Percentiles rank a stretch among this genome's conserved stretches.
Evolutionary conservation across 2,113 vertebrate genomes (phyloP).

Genomic region (Triplophysa rosa): DNA sequence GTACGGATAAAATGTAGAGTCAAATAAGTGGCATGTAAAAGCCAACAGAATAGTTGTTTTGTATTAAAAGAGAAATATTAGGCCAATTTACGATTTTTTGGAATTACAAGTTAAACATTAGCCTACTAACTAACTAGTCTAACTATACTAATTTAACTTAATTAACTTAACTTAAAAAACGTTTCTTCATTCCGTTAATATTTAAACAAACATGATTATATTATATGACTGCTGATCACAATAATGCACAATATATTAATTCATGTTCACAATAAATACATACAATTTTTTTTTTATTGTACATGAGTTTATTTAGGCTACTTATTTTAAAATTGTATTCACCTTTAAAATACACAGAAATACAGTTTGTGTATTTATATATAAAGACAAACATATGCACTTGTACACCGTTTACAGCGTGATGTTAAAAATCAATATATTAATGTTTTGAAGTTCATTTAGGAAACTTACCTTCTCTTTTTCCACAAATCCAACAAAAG

Average conservation of each 20-base stretch:
- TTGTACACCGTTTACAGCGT: background rate
- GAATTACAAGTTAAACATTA: background rate
- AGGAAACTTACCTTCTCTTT: constrained; percentile 89
- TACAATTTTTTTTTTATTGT: background rate
- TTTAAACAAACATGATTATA: background rate
- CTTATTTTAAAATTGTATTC: background rate
- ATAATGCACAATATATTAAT: background rate
- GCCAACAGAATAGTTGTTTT: no score
- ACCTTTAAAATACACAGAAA: background rate
- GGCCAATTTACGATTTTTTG: no score
- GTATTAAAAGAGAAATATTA: no score
- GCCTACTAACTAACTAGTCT: no score
- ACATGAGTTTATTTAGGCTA: background rate
- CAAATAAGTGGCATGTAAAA: no score
- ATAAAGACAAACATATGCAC: background rate
- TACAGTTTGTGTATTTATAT: background rate
- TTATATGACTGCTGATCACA: background rate
- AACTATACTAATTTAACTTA: no score
- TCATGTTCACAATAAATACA: no score
- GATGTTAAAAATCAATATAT: background rate
- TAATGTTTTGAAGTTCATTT: background rate
- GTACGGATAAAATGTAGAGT: background rate
- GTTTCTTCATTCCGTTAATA: background rate
- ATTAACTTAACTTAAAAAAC: no score
- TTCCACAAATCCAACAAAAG: constrained; percentile 95